phyloP scores from a whole-genome alignment of 2,797 vertebrate genomes.

The Babyrousa celebensis region DNA sequence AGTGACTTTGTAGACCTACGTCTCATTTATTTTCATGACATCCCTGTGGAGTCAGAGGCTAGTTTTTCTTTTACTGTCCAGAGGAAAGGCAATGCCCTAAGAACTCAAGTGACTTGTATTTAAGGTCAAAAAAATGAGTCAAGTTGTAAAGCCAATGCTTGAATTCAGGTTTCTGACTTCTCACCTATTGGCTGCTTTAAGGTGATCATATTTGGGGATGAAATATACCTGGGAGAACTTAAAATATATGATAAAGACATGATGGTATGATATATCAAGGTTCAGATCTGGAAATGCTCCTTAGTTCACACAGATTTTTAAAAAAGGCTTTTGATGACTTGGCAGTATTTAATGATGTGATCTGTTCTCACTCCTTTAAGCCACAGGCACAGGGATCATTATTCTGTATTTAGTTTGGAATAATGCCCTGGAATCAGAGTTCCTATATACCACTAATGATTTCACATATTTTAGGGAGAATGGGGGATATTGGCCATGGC shows the following conservation, averaged over 20 bases:
- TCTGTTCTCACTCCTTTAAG: conserved; percentile 47
- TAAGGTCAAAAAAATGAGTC: conserved; percentile 74
- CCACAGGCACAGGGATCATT: conserved; percentile 61
- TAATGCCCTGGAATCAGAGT: conserved; percentile 53
- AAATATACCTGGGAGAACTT: conserved; percentile 53
- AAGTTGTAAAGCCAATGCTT: conserved; percentile 59
- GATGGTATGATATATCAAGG: conserved; percentile 8
- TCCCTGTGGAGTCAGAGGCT: conserved; percentile 67
- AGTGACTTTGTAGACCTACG: conserved; percentile 50
- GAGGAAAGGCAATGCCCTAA: conserved; percentile 53
- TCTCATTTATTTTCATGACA: conserved; percentile 82
- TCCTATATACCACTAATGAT: conserved; percentile 67
- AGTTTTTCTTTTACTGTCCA: conserved; percentile 74
- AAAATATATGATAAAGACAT: conserved; percentile 27
- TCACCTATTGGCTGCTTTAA: conserved; percentile 38
- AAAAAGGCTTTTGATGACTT: conserved; percentile 62
- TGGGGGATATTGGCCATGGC: neutral
- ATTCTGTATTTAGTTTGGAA: conserved; percentile 76
- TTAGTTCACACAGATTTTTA: conserved; percentile 48
- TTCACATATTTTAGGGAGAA: conserved; percentile 72
- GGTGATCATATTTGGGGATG: conserved; percentile 46
- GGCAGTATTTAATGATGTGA: conserved; percentile 37
- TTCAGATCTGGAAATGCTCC: conserved; percentile 63
- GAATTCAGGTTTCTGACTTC: conserved; percentile 58
- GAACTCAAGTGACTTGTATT: conserved; percentile 71